Base-by-base conservation (phyloP, 2,888 invertebrate genomes). In the Trichopria drosophilae region DNA sequence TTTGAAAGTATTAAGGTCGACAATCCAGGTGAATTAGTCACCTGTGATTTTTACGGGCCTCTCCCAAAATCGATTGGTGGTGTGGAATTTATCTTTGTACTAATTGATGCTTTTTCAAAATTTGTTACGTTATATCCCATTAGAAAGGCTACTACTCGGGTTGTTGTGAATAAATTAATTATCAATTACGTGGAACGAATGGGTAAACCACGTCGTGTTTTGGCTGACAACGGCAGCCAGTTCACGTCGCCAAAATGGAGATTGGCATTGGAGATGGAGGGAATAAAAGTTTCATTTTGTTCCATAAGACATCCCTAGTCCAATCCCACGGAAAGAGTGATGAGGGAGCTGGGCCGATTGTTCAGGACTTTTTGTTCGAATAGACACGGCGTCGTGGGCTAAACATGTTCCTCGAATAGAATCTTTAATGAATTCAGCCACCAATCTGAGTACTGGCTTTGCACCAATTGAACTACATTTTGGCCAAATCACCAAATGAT, bases 391-490 rank as follows among this genome's bases (percentile, higher is more conserved):
- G 12, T 15, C 12, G 5, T 29, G 29, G 29, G 29, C 29, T 5
- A 29, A 29, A 7, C 29, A 29, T 7, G 5, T 29, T 5, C 9
- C 29, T 4, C 12, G 13, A 13, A 29, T 29, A 6, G 29, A 29
- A 15, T 29, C n/a, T 29, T 29, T 29, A 5, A 5, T 29, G n/a
- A 6, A 13, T 36, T 6, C 10, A 36, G 7, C n/a, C 7, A 9
- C 6, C 19, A 9, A 7, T n/a, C 16, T 15, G n/a, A 45, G 45
- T 16, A 45, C 45, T 2, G 36, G 45, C 2, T 45, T 24, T 23
- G n/a, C 26, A 4, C 36, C 45, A 16, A 6, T 35, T n/a, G 34
- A 45, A 35, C 28, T 45, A 3, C 45, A 45, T 3, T 36, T 26
- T 24, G 34, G 34, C n/a, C 12, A 20, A 10, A 3, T 26, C 23